A percentile compares a stretch with the other conserved stretches of the same genome.
These are phyloP conservation scores for Odobenus rosmarus DNA, from an alignment of 2,113 vertebrate species.

Conservation along the genomic window DNA sequence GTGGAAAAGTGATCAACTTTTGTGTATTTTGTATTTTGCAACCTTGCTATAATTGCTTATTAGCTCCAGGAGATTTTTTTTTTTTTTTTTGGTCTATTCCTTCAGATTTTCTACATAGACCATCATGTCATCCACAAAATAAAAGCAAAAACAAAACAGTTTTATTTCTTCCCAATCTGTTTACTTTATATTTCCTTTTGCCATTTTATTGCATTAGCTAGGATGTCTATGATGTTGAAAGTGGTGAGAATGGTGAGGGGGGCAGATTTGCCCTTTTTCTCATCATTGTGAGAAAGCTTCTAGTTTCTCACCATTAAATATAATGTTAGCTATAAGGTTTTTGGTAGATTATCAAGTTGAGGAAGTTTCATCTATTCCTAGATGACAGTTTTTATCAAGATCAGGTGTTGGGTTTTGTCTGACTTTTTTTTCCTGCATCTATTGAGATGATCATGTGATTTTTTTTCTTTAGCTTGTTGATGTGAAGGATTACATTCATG, in stretches of 20 bases:
- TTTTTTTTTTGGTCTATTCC: background rate
- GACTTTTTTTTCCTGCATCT: background rate
- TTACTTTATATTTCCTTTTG: background rate
- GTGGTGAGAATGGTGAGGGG: background rate
- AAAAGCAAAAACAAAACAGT: background rate
- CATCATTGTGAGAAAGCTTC: background rate
- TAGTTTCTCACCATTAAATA: background rate
- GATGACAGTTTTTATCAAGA: background rate
- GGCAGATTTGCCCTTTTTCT: background rate
- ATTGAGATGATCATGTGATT: background rate
- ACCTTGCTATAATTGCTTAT: background rate
- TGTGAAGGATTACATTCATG: background rate
- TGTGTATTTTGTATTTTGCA: background rate
- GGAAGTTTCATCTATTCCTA: background rate
- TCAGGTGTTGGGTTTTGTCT: background rate
- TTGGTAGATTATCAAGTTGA: background rate
- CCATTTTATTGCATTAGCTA: background rate
- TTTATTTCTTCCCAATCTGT: background rate
- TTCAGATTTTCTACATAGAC: background rate
- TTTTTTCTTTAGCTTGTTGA: background rate
- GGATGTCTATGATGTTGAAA: background rate
- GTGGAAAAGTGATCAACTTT: background rate
- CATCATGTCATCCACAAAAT: background rate
- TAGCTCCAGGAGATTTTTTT: background rate
- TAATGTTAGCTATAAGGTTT: background rate